These are phyloP conservation scores for Hypocryptadius cinnamomeus DNA, from an alignment of 2,113 vertebrate species.

Conservation along the genomic window DNA sequence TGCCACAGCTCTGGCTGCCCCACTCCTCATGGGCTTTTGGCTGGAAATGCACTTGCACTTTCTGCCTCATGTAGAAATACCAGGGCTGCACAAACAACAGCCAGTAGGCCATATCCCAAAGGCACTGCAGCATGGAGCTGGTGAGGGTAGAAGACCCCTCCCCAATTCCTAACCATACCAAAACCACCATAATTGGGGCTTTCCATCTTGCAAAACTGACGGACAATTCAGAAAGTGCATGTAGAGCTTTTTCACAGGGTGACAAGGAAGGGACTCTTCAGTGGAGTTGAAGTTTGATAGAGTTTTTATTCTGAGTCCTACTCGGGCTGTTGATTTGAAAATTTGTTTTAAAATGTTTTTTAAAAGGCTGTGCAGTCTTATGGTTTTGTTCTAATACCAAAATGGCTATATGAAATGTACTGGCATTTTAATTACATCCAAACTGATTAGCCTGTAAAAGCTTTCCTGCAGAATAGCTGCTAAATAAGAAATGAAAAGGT, in stretches of 20 bases:
- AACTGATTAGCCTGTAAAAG: not conserved
- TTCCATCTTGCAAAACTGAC: too few relatives aligned
- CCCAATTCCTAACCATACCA: not conserved
- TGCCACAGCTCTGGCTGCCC: not conserved
- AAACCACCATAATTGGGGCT: not conserved
- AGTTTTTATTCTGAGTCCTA: not conserved
- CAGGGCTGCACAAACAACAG: rapidly evolving
- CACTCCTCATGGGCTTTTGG: not conserved
- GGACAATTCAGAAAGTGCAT: too few relatives aligned
- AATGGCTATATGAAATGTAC: not conserved
- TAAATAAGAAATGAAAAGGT: not conserved
- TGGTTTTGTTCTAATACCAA: not conserved
- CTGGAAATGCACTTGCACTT: not conserved
- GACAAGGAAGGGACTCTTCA: not conserved
- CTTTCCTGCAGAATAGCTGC: not conserved
- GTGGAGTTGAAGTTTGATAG: not conserved
- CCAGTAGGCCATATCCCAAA: not conserved
- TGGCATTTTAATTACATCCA: not conserved
- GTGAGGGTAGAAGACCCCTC: not conserved
- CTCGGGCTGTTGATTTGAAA: not conserved
- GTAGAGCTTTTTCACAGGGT: not conserved
- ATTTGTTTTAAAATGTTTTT: not conserved
- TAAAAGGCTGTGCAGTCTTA: not conserved
- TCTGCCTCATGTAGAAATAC: not conserved
- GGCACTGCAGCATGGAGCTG: not conserved